Percentiles rank a stretch among this genome's conserved stretches.
phyloP scores from a whole-genome alignment of 2,113 vertebrate species.

The Hyla sarda region DNA sequence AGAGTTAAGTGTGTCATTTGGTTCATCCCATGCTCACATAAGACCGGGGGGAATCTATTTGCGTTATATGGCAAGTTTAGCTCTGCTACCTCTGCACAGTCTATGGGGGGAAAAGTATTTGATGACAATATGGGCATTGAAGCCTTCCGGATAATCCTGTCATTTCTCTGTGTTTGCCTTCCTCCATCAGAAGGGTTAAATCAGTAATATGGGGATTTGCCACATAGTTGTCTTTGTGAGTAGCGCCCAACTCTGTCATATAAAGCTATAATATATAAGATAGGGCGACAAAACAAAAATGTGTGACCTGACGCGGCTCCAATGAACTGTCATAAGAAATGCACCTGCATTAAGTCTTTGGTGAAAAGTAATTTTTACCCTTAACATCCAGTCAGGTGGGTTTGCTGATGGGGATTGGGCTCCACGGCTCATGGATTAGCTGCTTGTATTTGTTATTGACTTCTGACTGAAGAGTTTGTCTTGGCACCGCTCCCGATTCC shows the following conservation, averaged over 20 bases:
- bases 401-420: neutral
- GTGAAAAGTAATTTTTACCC: constrained; percentile 36
- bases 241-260: neutral
- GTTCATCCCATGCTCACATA: no score
- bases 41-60: no score
- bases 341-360: constrained; percentile 48
- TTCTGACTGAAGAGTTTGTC: constrained; percentile 20
- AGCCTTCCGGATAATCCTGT: no score
- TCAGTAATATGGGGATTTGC: neutral
- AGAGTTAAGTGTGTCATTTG: no score
- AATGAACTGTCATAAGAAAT: constrained; percentile 57
- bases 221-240: neutral
- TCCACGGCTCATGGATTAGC: neutral
- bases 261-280: constrained; percentile 24
- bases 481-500: constrained; percentile 16
- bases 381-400: constrained; percentile 3
- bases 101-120: no score
- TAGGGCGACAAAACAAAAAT: constrained; percentile 42
- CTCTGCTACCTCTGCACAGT: neutral
- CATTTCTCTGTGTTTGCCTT: no score
- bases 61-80: neutral
- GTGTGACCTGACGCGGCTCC: constrained; percentile 46
- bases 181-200: neutral
- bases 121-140: no score
- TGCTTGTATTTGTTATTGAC: constrained; percentile 11